Percentiles rank a stretch among this genome's conserved stretches.
phyloP scores from a whole-genome alignment of 2,797 vertebrate species.

The Falco cherrug region DNA sequence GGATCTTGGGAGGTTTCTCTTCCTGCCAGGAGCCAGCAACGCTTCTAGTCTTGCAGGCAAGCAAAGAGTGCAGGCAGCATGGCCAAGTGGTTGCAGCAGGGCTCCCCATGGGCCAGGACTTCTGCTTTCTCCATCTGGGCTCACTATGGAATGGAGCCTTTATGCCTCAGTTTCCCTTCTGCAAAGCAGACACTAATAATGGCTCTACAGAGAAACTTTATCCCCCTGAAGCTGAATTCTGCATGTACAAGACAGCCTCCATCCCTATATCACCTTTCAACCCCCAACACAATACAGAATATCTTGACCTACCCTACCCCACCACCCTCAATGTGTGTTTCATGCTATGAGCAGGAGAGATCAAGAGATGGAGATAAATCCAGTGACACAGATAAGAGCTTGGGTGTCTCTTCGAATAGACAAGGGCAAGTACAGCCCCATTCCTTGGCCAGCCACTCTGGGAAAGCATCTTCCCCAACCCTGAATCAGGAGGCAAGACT shows the following conservation, averaged over 20 bases:
- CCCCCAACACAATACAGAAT: not conserved
- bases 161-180: not conserved
- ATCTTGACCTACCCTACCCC: not conserved
- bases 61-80: not conserved
- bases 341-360: not conserved
- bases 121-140: not conserved
- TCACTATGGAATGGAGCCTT: accelerated
- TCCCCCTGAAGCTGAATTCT: not conserved
- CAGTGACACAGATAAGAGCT: not conserved
- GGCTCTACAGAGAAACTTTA: not conserved
- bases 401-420: not conserved
- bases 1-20: not conserved
- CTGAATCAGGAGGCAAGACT: not conserved
- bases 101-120: not conserved
- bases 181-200: not conserved
- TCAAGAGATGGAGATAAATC: not conserved
- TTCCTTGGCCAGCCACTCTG: not conserved
- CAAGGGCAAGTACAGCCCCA: not conserved
- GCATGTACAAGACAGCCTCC: not conserved
- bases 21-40: not conserved
- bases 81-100: not conserved
- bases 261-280: not conserved
- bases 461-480: not conserved
- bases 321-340: not conserved
- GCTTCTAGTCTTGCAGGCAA: not conserved